Base-by-base conservation (phyloP, 1,140 invertebrate genomes). In the Coenobita brevimanus region DNA sequence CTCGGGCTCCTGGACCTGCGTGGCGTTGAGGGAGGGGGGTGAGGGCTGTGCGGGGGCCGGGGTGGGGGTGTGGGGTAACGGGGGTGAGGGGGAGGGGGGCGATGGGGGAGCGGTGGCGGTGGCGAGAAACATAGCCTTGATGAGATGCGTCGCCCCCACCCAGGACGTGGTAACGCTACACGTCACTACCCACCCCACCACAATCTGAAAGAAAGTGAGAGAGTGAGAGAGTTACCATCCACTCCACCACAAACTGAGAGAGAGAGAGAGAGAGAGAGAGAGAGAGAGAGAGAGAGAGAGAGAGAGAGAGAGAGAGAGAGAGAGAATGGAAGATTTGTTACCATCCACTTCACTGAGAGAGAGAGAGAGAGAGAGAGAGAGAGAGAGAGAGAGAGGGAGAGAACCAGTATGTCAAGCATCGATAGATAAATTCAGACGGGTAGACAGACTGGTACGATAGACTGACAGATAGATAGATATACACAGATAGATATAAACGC, bases 71-170 rank as follows among this genome's bases (percentile, higher is more conserved):
- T 30, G 80, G 3, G 67, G 79, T 57, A 41, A 54, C 54, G 38
- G 71, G 62, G n/a, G 36, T 75, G 27, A 15, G 30, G 57, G 38
- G n/a, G 54, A 8, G 21, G 80, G 10, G 15, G 60, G 46, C 30
- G 75, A 17, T 43, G 24, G 24, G 10, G 78, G 36, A 17, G 81
- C 30, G 2, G 43, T n/a, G 33, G 89, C 43, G 21, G 46, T 13
- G 24, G 93, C 93, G 86, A 96, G 93, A 92, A 97, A 97, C 91
- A 97, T 94, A 92, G 96, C 96, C 93, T 97, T 97, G 89, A 97
- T 96, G 92, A 96, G 96, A 92, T 98, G 97, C 3, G 97, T 97
- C 13, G 96, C 95, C 15, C 96, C 96, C 38, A 97, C 97, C 97
- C 97, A 98, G n/a, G 96, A 96, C 21, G 95, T 95, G 30, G 97